phyloP scores from a whole-genome alignment of 2,113 vertebrate species.

The Spea bombifrons region DNA sequence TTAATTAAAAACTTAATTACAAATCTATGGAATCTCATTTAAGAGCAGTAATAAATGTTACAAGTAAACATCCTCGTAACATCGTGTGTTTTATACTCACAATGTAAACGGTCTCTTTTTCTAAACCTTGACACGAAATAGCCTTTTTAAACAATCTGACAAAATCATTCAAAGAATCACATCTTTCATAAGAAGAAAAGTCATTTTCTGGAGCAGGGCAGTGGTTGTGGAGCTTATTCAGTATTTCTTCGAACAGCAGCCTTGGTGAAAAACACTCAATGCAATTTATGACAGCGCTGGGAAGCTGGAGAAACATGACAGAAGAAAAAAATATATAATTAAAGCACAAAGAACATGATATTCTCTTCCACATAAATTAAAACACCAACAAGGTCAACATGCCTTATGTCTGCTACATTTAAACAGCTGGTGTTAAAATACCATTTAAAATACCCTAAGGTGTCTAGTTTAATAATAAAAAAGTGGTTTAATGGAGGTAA shows the following conservation, averaged over 20 bases:
- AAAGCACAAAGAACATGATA: background rate
- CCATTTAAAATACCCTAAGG: no score
- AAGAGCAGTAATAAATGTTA: no score
- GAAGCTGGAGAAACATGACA: slow-evolving; percentile 69
- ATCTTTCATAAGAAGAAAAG: slow-evolving; percentile 61
- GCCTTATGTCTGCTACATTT: no score
- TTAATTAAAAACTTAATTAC: no score
- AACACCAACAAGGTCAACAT: no score
- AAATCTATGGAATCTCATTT: no score
- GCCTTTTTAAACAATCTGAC: slow-evolving; percentile 80
- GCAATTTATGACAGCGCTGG: slow-evolving; percentile 81
- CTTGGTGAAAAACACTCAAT: slow-evolving; percentile 79
- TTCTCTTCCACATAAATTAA: no score
- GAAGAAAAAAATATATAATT: background rate
- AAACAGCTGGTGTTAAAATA: no score
- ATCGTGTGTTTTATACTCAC: slow-evolving; percentile 69
- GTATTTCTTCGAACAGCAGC: slow-evolving; percentile 84
- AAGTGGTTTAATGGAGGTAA: no score
- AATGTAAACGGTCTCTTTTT: slow-evolving; percentile 81
- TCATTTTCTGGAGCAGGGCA: slow-evolving; percentile 55
- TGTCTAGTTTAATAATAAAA: no score
- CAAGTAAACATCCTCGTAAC: background rate
- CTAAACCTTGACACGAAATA: slow-evolving; percentile 54
- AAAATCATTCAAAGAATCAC: slow-evolving; percentile 83
- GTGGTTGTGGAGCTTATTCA: slow-evolving; percentile 71